Evolutionary conservation across 2,113 vertebrate species (phyloP).

Genomic region (Crotophaga sulcirostris): DNA sequence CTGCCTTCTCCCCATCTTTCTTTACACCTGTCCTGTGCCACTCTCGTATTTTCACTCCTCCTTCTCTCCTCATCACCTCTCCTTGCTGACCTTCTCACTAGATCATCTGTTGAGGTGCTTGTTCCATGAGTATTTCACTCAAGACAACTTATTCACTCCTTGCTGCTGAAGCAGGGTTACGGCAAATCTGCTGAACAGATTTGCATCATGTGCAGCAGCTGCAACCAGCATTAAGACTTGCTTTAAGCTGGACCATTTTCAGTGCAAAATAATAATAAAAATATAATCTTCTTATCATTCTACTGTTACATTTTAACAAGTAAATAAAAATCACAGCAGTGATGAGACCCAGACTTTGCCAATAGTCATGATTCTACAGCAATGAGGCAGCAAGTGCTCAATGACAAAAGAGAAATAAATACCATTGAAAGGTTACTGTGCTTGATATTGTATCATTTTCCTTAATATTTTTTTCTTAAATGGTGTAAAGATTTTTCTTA

Average conservation of each 20-base stretch:
- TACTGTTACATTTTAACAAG: neutral
- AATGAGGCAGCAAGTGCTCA: neutral
- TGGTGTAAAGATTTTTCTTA: neutral
- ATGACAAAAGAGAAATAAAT: neutral
- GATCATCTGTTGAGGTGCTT: neutral
- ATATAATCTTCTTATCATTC: neutral
- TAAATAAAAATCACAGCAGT: neutral
- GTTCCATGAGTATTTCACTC: neutral
- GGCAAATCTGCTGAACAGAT: neutral
- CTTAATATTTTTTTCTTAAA: neutral
- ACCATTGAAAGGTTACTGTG: neutral
- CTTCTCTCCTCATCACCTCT: neutral
- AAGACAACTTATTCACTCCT: accelerated
- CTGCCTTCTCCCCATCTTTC: neutral
- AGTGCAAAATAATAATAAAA: neutral
- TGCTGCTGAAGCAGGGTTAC: accelerated
- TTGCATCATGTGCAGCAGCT: neutral
- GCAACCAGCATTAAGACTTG: neutral
- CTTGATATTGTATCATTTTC: neutral
- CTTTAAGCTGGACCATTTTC: neutral
- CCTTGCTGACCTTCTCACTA: neutral
- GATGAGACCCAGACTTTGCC: neutral
- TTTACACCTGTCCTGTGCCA: neutral
- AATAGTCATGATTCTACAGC: neutral
- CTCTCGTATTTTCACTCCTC: neutral